Conservation (phyloP, 1,140 invertebrate species). For the Zaprionus ornatus region DNA sequence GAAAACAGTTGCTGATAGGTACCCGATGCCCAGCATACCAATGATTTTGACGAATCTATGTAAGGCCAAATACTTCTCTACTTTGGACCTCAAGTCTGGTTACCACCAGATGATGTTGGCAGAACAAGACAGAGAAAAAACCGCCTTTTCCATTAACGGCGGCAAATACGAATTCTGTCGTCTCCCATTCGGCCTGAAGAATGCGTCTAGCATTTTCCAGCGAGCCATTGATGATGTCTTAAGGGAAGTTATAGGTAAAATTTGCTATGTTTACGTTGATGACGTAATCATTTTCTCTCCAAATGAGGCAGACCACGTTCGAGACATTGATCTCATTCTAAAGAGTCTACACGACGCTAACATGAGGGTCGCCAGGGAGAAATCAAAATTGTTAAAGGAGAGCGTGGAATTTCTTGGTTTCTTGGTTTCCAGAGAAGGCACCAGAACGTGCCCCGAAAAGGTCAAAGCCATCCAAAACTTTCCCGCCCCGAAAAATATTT, state of each 20-base stretch:
- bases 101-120: not conserved
- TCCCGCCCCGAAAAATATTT: not conserved
- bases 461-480: not conserved
- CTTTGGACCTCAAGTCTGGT: not conserved
- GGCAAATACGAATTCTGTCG: not conserved
- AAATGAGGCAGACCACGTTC: not conserved
- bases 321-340: not conserved
- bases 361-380: no score
- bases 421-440: not conserved
- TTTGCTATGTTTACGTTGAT: not conserved
- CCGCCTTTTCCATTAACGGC: not conserved
- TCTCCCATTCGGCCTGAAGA: no score
- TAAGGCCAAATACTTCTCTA: not conserved
- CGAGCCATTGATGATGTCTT: not conserved
- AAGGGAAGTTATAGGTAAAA: not conserved
- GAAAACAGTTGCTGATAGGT: not conserved
- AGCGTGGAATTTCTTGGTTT: no score
- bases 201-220: not conserved
- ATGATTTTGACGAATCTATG: conserved; percentile 2
- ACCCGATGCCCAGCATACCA: not conserved
- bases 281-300: not conserved
- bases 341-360: not conserved
- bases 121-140: not conserved
- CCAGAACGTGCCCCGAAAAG: not conserved
- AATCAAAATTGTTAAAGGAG: no score